Conservation (phyloP, 2,797 vertebrate species). For the Hoplostethus mediterraneus region DNA sequence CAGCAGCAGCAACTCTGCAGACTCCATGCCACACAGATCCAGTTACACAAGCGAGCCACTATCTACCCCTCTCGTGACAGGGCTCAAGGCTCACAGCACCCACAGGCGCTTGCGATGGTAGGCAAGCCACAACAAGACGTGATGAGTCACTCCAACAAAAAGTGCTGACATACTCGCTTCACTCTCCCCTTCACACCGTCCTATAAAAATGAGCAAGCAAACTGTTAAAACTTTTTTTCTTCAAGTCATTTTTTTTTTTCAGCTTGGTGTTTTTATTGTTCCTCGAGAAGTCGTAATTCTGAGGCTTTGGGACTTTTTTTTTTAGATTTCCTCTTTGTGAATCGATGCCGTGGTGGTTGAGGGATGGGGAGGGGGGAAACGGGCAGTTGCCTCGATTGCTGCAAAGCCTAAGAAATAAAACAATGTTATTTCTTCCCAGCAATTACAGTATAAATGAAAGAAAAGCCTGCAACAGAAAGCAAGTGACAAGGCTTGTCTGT, state of each 20-base stretch:
- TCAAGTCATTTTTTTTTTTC: slow-evolving; percentile 39
- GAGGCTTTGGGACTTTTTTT: slow-evolving; percentile 33
- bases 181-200: slow-evolving; percentile 42
- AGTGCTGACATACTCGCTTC: slow-evolving; percentile 74
- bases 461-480: slow-evolving; percentile 16
- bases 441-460: slow-evolving; percentile 11
- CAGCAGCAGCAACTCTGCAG: slow-evolving; percentile 33
- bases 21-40: slow-evolving; percentile 50
- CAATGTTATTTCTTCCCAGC: slow-evolving; percentile 23
- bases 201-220: slow-evolving; percentile 61
- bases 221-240: slow-evolving; percentile 42
- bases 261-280: slow-evolving; percentile 50
- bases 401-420: slow-evolving; percentile 29
- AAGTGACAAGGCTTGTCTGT: not conserved
- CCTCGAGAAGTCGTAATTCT: slow-evolving; percentile 41
- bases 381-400: slow-evolving; percentile 15
- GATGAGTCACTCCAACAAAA: slow-evolving; percentile 76
- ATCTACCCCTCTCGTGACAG: slow-evolving; percentile 66
- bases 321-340: slow-evolving; percentile 36
- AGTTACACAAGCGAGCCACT: slow-evolving; percentile 46
- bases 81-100: slow-evolving; percentile 45
- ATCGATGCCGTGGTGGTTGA: slow-evolving; percentile 26
- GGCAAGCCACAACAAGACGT: slow-evolving; percentile 73
- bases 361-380: slow-evolving; percentile 23
- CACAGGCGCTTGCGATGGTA: slow-evolving; percentile 59